Evolutionary conservation across 2,113 vertebrate species (phyloP), one percentile per base, ranked within the genome.

Genomic region (Hoplias malabaricus): DNA sequence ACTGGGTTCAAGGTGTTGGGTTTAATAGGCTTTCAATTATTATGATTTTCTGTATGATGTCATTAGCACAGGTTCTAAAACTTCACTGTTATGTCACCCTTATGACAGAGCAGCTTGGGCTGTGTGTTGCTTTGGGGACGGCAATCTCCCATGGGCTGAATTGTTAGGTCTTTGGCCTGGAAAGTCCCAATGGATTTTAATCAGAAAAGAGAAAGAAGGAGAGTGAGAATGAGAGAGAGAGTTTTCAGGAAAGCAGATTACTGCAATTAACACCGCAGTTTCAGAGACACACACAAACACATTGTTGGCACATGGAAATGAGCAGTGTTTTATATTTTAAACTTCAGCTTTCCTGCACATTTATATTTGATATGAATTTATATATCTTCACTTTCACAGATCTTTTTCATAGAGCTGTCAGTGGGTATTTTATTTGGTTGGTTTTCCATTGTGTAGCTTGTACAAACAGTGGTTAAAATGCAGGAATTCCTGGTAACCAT

Each of bases 101-200:
- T 42, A 40, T 69, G 50, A 69, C 46, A 69, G 3, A 69, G 68
- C 34, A 65, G 29, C 3, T 38, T 53, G 36, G 59, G 40, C 27
- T 31, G 21, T 46, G 27, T 56, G 54, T 29, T 43, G 21, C 69
- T 40, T 38, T 21, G 40, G 42, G 42, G 62, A 48, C 40, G 65
- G 50, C n/a, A 29, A 50, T 67, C 36, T 56, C 69, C 48, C 48
- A 54, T 68, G 46, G 42, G 12, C 16, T 59, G 23, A 48, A 27
- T 23, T 68, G 31, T 76, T 72, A 66, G 25, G 21, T 31, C 19
- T n/a, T 0, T 12, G 33, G 62, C 69, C 57, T 69, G 70, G 69
- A 77, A 82, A 82, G 61, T 69, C 75, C 70, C 70, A 63, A 29
- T 63, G 25, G 50, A 75, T 46, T 57, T 43, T 75, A 70, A 82